Conservation (phyloP, 2,113 vertebrate genomes). For the Tonatia bakeri region DNA sequence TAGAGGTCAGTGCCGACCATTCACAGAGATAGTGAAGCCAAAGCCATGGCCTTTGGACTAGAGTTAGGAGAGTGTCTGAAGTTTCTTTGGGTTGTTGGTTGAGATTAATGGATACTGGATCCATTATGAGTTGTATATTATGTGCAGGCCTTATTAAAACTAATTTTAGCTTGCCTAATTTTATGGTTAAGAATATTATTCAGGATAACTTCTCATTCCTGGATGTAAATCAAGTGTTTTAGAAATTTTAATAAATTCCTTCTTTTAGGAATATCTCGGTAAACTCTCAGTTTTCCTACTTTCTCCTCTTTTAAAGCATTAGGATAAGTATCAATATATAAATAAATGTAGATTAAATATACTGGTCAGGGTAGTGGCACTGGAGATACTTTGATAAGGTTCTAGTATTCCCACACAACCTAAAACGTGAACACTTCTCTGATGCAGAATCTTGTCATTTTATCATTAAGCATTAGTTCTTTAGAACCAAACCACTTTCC, state of each 20-base stretch:
- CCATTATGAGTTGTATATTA: background rate
- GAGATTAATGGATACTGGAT: background rate
- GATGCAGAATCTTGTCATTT: background rate
- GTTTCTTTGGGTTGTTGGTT: background rate
- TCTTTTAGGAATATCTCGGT: background rate
- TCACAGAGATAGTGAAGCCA: background rate
- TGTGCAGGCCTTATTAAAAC: background rate
- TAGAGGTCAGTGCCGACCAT: constrained; percentile 77
- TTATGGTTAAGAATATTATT: background rate
- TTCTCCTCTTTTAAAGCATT: background rate
- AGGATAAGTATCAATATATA: background rate
- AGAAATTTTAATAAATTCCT: background rate
- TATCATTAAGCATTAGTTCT: background rate
- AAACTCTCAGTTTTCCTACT: background rate
- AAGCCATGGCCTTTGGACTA: background rate
- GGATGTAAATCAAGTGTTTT: background rate
- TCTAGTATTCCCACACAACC: background rate
- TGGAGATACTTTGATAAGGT: background rate
- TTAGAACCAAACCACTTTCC: background rate
- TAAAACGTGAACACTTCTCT: background rate
- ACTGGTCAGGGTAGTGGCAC: background rate
- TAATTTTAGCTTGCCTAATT: background rate
- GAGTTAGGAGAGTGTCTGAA: background rate
- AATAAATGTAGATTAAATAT: background rate
- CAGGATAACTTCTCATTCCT: background rate